Evolutionary conservation across 2,888 invertebrate species (phyloP).

Genomic region (Hoplodrina ambigua): DNA sequence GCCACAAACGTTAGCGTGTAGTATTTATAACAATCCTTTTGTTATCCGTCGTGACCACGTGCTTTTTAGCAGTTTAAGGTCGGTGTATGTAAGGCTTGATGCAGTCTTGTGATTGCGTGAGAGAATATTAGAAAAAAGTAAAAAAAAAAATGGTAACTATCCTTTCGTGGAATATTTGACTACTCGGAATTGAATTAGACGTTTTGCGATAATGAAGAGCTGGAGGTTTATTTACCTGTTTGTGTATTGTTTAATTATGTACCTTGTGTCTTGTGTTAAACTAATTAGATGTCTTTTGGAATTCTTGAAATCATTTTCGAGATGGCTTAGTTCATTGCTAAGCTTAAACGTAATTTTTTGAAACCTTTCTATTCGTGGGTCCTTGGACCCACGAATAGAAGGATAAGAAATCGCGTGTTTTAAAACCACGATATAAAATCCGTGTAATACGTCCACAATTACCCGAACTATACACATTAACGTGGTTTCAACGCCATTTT

Average conservation of each 20-base stretch:
- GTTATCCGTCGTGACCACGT: not conserved
- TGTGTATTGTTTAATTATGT: not conserved
- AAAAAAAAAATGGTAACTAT: slow-evolving; percentile 5
- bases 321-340: too few species aligned
- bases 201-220: not conserved
- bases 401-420: not conserved
- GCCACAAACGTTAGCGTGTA: not conserved
- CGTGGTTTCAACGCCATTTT: slow-evolving; percentile 40
- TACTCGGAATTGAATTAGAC: slow-evolving; percentile 22
- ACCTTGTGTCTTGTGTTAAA: not conserved
- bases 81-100: slow-evolving; percentile 7
- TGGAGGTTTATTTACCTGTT: not conserved
- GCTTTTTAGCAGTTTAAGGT: not conserved
- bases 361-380: too few species aligned
- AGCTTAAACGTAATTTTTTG: too few species aligned
- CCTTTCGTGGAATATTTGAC: slow-evolving; percentile 34
- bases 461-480: slow-evolving; percentile 11
- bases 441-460: slow-evolving; percentile 7
- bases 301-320: not conserved
- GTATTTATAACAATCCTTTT: slow-evolving; percentile 13
- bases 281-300: not conserved
- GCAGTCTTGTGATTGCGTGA: slow-evolving; percentile 42
- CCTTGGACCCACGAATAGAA: not conserved
- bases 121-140: slow-evolving; percentile 33
- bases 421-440: not conserved